Evolutionary conservation across 2,113 vertebrate species (phyloP), one percentile per base, ranked within the genome.

Genomic region (Pteropus alecto): DNA sequence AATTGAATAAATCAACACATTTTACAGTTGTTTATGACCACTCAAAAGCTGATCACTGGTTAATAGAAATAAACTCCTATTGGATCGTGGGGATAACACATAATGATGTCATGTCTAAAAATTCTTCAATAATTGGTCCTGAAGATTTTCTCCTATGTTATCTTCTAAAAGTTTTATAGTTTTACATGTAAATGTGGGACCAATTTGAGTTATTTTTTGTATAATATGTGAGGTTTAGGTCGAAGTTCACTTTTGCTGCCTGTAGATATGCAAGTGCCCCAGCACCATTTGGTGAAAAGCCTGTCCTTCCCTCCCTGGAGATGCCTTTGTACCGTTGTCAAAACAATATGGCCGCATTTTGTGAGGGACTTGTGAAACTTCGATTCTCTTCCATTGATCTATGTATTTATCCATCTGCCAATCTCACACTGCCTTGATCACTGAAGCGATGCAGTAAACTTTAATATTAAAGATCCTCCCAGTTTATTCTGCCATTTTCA

Each of bases 1-100:
- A 70, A n/a, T 87, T 79, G 38, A 93, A 92, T 87, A 30, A 95
- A n/a, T 92, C 93, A 90, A 94, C n/a, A 89, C 46, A 88, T 65
- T 74, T 87, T 83, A 87, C 5, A 87, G 58, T 54, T 70, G 58
- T 63, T 82, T 82, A 46, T 48, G 86, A 48, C 56, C 60, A 93
- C 33, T 81, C 38, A 54, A 92, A 46, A 85, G 46, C 61, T 89
- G 85, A 76, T 19, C 35, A 79, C 7, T 38, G 11, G 35, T 83
- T 90, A 74, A 14, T 28, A 87, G 71, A 92, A 90, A 96, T 81
- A 63, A 83, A 22, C 33, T 93, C 51, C 35, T 90, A 68, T 15
- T 82, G 51, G 33, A 79, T 87, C 9, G 35, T 58, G 38, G 30
- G 35, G 16, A 54, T 83, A 95, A 93, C 48, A 86, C 22, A 74